Evolutionary conservation across 2,113 vertebrate genomes (phyloP), one percentile per base, ranked within the genome.

Genomic region (Datnioides undecimradiatus): DNA sequence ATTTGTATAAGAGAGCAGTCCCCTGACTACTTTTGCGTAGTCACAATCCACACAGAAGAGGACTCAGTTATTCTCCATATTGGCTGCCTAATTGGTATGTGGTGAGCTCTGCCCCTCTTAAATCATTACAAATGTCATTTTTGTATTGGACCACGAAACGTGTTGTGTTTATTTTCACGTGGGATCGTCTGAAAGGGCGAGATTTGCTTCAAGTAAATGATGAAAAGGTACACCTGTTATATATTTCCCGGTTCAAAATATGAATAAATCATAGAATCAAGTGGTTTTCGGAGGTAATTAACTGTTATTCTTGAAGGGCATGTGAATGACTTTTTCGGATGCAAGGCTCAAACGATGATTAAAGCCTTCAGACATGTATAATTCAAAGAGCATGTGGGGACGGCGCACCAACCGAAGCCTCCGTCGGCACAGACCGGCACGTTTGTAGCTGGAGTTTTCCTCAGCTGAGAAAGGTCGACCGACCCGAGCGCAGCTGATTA

Each of bases 401-500:
- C 74, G 57, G 59, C 54, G 71, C 57, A 52, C 43, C 51, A 25
- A 49, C 54, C 3, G 64, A 83, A 43, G 62, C 45, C 0, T 16
- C 46, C 49, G 9, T 69, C 21, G 71, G 38, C 17, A 45, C 17
- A 16, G 49, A 51, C 23, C 23, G 27, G 29, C 40, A 9, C 38
- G 6, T 2, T 40, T 82, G 31, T 64, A 60, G 57, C 55, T 68
- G 0, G 16, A 36, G 38, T 74, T 72, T 76, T 79, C 51, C 62
- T 71, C 43, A 34, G 64, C 63, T 46, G 5, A 79, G 46, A 67
- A 82, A 80, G 81, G 76, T 86, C 60, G n/a, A 21, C 59, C 76
- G 80, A 87, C 85, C 88, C 46, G 75, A 77, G 51, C 54, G 57
- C 21, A 81, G 57, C 66, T 73, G 78, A 85, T 88, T 92, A 84